phyloP scores from a whole-genome alignment of 2,113 vertebrate species.

The Alexandromys fortis region DNA sequence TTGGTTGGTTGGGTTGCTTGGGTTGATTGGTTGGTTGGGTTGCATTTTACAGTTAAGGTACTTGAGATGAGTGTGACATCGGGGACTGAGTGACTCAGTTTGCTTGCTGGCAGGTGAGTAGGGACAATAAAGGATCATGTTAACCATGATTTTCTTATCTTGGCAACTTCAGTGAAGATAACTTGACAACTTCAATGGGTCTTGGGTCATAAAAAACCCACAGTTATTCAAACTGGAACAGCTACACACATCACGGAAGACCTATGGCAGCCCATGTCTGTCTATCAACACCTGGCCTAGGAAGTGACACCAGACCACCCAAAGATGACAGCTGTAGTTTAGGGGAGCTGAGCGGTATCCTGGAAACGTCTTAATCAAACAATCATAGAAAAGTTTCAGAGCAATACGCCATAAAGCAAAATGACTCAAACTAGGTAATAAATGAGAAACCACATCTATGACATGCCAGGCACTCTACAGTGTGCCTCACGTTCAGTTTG shows the following conservation, averaged over 20 bases:
- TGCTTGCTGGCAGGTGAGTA: neutral
- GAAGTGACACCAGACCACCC: neutral
- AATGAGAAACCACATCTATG: neutral
- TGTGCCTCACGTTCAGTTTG: neutral
- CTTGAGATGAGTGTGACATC: neutral
- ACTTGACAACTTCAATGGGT: too few relatives aligned
- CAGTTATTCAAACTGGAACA: neutral
- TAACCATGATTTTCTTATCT: conserved; percentile 4
- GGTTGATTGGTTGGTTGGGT: neutral
- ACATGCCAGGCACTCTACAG: neutral
- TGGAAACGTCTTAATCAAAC: neutral
- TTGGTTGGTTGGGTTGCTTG: neutral
- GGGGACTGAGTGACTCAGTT: neutral
- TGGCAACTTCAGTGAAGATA: neutral
- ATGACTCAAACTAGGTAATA: neutral
- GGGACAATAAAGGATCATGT: neutral
- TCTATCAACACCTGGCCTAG: neutral
- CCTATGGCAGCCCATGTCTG: neutral
- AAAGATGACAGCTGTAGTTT: neutral
- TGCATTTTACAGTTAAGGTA: neutral
- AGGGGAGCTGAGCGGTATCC: neutral
- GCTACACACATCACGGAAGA: neutral
- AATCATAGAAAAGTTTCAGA: conserved; percentile 34
- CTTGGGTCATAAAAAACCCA: neutral
- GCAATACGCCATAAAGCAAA: neutral